A percentile compares a stretch with the other conserved stretches of the same genome.
These are phyloP conservation scores for Epirrhoe alternata DNA, from an alignment of 2,888 invertebrate species.

Conservation along the genomic window DNA sequence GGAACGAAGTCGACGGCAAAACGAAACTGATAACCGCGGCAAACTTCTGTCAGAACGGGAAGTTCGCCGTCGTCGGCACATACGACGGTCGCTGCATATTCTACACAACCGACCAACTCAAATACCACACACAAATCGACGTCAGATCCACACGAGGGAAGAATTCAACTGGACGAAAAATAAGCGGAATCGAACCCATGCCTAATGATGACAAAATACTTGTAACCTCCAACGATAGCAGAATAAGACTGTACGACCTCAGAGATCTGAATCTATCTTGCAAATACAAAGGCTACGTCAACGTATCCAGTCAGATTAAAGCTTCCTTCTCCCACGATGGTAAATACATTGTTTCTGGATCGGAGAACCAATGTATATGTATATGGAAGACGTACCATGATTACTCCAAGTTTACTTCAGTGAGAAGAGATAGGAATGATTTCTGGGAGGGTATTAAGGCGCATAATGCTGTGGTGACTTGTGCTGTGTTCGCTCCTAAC, in stretches of 20 bases:
- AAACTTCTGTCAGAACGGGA: conserved; percentile 98
- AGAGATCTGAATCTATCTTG: conserved; percentile 97
- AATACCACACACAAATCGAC: conserved; percentile 99
- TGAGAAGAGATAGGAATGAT: conserved; percentile 96
- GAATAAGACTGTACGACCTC: conserved; percentile 97
- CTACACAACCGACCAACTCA: conserved; percentile 98
- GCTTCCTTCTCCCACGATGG: conserved; percentile 99
- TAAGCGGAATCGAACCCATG: conserved; percentile 98
- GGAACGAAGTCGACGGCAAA: conserved; percentile 98
- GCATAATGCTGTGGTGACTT: conserved; percentile 98
- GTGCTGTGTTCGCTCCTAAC: conserved; percentile 98
- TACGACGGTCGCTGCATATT: conserved; percentile 99
- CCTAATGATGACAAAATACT: conserved; percentile 97
- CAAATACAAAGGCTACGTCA: conserved; percentile 96
- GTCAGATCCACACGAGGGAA: conserved; percentile 98
- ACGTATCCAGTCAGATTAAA: conserved; percentile 98
- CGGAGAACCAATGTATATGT: conserved; percentile 98
- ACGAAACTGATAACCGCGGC: conserved; percentile 98
- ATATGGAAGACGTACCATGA: conserved; percentile 99
- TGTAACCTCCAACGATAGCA: conserved; percentile 98
- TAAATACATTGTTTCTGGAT: conserved; percentile 98
- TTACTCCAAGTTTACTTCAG: conserved; percentile 96
- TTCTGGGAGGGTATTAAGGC: conserved; percentile 97
- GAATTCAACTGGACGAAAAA: conserved; percentile 97
- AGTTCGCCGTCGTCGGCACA: conserved; percentile 98